Evolutionary conservation across 2,888 invertebrate species (phyloP).

Genomic region (Carpatolechia fugitivella): DNA sequence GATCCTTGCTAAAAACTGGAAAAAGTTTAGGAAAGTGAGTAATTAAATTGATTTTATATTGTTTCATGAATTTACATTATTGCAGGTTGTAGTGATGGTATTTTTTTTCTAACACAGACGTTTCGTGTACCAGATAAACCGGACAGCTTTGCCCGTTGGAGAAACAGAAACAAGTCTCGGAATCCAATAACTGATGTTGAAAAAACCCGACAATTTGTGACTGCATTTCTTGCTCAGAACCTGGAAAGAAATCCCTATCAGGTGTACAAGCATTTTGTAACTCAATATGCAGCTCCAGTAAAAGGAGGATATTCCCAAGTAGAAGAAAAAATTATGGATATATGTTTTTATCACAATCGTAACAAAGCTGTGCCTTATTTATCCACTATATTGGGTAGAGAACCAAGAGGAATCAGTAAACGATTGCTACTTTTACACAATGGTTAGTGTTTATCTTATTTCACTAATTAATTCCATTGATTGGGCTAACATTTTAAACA

Average conservation of each 20-base stretch:
- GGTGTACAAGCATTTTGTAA: slow-evolving; percentile 48
- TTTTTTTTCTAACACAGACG: slow-evolving; percentile 36
- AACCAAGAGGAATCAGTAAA: slow-evolving; percentile 53
- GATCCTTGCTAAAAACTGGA: slow-evolving; percentile 52
- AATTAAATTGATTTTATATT: too few relatives aligned
- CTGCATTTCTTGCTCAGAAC: slow-evolving; percentile 53
- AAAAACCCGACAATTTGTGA: slow-evolving; percentile 45
- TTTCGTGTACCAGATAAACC: slow-evolving; percentile 55
- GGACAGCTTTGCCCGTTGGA: slow-evolving; percentile 54
- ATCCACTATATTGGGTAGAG: slow-evolving; percentile 46
- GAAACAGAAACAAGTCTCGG: slow-evolving; percentile 40
- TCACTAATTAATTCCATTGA: too few relatives aligned
- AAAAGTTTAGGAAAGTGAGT: slow-evolving; percentile 55
- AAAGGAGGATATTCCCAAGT: slow-evolving; percentile 43
- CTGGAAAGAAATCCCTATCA: slow-evolving; percentile 55
- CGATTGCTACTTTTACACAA: slow-evolving; percentile 33
- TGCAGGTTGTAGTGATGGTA: neutral
- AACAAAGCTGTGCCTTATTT: slow-evolving; percentile 39
- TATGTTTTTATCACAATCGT: slow-evolving; percentile 49
- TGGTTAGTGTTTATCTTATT: slow-evolving; percentile 30
- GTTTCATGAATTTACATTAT: too few relatives aligned
- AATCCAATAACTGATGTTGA: slow-evolving; percentile 42
- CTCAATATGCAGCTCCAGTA: slow-evolving; percentile 35
- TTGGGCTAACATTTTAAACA: too few relatives aligned
- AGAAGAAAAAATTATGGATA: slow-evolving; percentile 59